Conservation (phyloP, 1,140 invertebrate genomes). For the Caerostris extrusa region DNA sequence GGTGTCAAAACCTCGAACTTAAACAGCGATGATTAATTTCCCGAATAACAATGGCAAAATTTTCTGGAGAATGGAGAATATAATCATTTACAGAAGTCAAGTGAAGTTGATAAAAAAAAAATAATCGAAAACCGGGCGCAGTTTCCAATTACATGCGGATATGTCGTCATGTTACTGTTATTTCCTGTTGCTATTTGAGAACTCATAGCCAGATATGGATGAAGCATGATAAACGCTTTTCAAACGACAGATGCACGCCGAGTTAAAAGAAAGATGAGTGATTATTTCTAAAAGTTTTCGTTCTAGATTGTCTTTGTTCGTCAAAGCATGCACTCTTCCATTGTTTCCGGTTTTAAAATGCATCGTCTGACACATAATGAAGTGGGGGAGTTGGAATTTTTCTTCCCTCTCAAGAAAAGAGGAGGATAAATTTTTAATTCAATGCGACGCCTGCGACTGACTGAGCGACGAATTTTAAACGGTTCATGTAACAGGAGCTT, state of each 20-base stretch:
- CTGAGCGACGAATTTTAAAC: conserved; percentile 69
- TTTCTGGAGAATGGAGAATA: conserved; percentile 5
- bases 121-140: neutral
- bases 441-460: conserved; percentile 58
- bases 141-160: conserved; percentile 69
- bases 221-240: conserved; percentile 74
- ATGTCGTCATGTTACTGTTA: conserved; percentile 72
- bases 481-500: conserved; percentile 63
- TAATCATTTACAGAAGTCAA: conserved; percentile 72
- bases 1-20: conserved; percentile 57
- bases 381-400: conserved; percentile 45
- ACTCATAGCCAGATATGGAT: conserved; percentile 49
- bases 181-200: conserved; percentile 74
- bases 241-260: conserved; percentile 66
- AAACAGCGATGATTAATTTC: conserved; percentile 71
- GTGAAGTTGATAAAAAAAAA: conserved; percentile 24
- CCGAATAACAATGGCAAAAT: conserved; percentile 60
- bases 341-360: conserved; percentile 66
- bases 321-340: conserved; percentile 65
- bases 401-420: conserved; percentile 42
- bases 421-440: conserved; percentile 47
- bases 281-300: conserved; percentile 74
- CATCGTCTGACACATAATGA: conserved; percentile 56
- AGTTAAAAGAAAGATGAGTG: conserved; percentile 71
- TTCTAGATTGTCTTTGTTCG: conserved; percentile 76